Conservation (phyloP, 2,888 invertebrate genomes). For the Leptogaster cylindrica region DNA sequence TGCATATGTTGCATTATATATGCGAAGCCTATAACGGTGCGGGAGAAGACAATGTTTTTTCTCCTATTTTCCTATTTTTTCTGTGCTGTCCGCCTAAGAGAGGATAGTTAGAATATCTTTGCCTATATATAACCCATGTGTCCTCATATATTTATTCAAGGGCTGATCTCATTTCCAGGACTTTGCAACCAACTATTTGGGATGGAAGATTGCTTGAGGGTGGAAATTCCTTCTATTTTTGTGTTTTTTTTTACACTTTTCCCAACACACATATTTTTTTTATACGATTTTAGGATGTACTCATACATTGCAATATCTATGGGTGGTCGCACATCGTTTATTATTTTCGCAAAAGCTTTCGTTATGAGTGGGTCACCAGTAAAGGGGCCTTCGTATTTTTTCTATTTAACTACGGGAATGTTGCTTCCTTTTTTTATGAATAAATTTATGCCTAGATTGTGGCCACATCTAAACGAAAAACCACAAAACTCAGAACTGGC, state of each 20-base stretch:
- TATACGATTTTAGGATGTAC: neutral
- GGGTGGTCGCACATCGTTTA: slow-evolving; percentile 28
- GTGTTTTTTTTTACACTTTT: neutral
- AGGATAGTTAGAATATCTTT: slow-evolving; percentile 29
- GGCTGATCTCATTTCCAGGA: slow-evolving; percentile 36
- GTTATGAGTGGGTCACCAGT: slow-evolving; percentile 16
- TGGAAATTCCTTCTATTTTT: neutral
- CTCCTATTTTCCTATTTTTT: neutral
- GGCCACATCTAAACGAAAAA: too few relatives aligned
- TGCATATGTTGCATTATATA: slow-evolving; percentile 33
- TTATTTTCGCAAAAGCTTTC: slow-evolving; percentile 13
- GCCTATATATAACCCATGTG: slow-evolving; percentile 20
- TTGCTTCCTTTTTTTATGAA: neutral
- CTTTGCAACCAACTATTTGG: slow-evolving; percentile 32
- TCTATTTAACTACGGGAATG: neutral
- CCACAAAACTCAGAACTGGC: too few relatives aligned
- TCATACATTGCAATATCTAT: slow-evolving; percentile 15
- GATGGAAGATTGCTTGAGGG: slow-evolving; percentile 1
- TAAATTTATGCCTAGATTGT: slow-evolving; percentile 34
- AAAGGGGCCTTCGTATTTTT: neutral
- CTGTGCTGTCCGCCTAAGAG: slow-evolving; percentile 3
- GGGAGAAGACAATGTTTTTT: slow-evolving; percentile 21
- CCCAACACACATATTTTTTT: neutral
- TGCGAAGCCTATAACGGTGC: slow-evolving; percentile 8
- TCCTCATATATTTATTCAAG: slow-evolving; percentile 34